phyloP scores from a whole-genome alignment of 2,113 vertebrate genomes.

The Cyphomyrus discorhynchus region DNA sequence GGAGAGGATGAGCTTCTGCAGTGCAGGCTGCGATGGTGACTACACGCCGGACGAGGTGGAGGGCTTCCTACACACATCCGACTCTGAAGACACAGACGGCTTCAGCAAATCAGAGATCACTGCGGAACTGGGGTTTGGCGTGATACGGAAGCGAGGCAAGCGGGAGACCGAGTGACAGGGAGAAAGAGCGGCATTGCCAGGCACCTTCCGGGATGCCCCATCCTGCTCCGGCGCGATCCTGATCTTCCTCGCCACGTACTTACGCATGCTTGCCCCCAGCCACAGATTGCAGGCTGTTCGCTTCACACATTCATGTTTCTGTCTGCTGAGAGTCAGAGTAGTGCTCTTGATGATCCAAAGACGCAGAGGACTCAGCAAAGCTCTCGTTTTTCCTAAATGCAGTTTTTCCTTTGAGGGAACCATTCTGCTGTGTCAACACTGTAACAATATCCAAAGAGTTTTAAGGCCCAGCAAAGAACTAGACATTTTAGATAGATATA shows the following conservation, averaged over 20 bases:
- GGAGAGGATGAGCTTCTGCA: conserved; percentile 55
- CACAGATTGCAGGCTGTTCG: neutral
- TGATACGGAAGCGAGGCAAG: conserved; percentile 64
- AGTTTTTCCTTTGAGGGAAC: neutral
- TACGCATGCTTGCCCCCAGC: neutral
- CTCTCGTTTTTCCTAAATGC: neutral
- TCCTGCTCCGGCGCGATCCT: neutral
- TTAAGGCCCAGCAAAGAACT: neutral
- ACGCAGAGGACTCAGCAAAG: neutral
- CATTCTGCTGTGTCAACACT: neutral
- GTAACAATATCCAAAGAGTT: neutral
- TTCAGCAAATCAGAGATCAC: conserved; percentile 4
- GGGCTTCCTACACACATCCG: neutral
- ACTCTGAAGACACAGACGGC: neutral
- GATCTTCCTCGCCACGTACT: neutral
- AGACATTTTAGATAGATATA: neutral
- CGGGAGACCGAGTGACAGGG: conserved; percentile 31
- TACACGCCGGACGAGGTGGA: conserved; percentile 34
- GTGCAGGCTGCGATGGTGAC: conserved; percentile 44
- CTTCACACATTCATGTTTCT: neutral
- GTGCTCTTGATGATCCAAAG: neutral
- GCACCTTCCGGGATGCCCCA: neutral
- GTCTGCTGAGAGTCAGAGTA: neutral
- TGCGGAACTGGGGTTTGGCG: conserved; percentile 13
- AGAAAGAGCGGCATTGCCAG: conserved; percentile 7